These are phyloP conservation scores for Macropis europaea DNA, from an alignment of 2,888 invertebrate genomes.

Conservation along the genomic window DNA sequence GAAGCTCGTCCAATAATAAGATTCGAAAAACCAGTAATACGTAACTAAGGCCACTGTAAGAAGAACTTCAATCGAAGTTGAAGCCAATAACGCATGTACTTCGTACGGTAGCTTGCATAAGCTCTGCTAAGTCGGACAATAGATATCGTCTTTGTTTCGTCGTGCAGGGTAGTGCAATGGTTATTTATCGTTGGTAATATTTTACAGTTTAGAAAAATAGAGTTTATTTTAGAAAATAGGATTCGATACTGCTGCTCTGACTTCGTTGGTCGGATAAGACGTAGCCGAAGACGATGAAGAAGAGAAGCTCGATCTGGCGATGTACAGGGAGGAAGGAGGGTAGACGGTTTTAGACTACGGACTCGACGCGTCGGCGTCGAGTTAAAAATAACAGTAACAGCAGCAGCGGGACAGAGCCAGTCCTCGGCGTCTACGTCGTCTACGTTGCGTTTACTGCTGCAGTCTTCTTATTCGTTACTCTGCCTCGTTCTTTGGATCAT, in stretches of 20 bases:
- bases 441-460: conserved; percentile 44
- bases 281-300: conserved; percentile 23
- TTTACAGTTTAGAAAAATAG: conserved; percentile 68
- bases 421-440: conserved; percentile 62
- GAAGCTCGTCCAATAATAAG: not conserved
- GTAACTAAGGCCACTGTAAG: not conserved
- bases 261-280: conserved; percentile 11
- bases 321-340: conserved; percentile 66
- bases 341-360: conserved; percentile 78
- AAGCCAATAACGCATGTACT: not conserved
- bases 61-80: not conserved
- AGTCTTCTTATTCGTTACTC: conserved; percentile 38
- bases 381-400: conserved; percentile 79
- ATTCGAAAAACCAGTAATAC: not conserved
- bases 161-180: too few relatives aligned
- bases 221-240: conserved; percentile 73
- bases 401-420: conserved; percentile 72
- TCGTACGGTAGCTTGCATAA: not conserved
- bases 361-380: conserved; percentile 78
- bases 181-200: not conserved
- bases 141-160: not conserved
- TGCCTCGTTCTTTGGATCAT: conserved; percentile 40
- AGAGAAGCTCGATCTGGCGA: conserved; percentile 47
- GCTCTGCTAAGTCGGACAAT: not conserved
- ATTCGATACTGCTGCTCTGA: conserved; percentile 65